Conservation (phyloP, 1,140 invertebrate species). For the Venturia canescens region DNA sequence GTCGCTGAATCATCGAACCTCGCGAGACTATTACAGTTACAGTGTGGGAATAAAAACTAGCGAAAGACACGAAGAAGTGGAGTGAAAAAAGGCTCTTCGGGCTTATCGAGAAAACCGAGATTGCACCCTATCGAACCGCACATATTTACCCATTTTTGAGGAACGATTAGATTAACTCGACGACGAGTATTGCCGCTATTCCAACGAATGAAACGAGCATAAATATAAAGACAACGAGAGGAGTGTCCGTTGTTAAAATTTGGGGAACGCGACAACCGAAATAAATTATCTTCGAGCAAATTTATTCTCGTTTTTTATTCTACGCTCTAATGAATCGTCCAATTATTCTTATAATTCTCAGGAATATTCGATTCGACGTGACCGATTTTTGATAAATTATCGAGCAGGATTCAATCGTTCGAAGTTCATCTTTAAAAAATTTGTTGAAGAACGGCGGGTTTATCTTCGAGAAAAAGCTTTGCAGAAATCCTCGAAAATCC, state of each 20-base stretch:
- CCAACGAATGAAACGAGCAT: constrained; percentile 20
- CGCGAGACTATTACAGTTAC: constrained; percentile 12
- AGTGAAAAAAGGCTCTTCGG: background rate
- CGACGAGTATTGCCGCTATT: constrained; percentile 15
- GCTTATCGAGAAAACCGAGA: constrained; percentile 33
- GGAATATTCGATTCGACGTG: background rate
- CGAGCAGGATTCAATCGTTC: no score
- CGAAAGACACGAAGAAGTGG: background rate
- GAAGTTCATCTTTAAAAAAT: no score
- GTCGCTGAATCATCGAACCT: constrained; percentile 7
- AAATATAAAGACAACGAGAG: background rate
- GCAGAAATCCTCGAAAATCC: no score
- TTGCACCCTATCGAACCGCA: constrained; percentile 40
- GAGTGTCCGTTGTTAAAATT: background rate
- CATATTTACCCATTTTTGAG: constrained; percentile 46
- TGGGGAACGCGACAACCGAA: background rate
- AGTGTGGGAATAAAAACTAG: background rate
- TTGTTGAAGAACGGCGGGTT: no score
- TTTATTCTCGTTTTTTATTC: background rate
- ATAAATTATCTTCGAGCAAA: constrained; percentile 2
- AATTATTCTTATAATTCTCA: no score
- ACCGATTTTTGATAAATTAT: no score
- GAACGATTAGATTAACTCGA: constrained; percentile 48
- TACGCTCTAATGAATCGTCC: no score
- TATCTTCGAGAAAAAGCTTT: no score